phyloP scores from a whole-genome alignment of 2,113 vertebrate species.

The Lasiurus borealis region DNA sequence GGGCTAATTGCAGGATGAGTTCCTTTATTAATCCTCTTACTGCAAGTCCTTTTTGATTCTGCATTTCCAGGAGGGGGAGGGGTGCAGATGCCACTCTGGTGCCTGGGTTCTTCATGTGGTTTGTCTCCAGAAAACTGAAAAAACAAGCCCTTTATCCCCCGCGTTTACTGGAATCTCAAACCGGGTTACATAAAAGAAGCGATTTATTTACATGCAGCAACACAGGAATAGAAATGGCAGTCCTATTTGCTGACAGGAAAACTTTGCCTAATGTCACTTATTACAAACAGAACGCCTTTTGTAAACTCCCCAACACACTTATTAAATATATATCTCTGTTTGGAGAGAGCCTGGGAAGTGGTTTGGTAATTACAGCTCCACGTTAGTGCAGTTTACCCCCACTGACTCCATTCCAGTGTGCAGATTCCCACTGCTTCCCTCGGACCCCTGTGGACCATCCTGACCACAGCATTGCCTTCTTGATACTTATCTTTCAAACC shows the following conservation, averaged over 20 bases:
- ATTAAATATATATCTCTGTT: slow-evolving; percentile 62
- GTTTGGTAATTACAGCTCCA: slow-evolving; percentile 62
- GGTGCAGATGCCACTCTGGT: slow-evolving; percentile 64
- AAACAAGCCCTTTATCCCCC: slow-evolving; percentile 72
- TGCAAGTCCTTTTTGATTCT: slow-evolving; percentile 68
- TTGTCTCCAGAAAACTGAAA: slow-evolving; percentile 74
- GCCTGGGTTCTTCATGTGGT: slow-evolving; percentile 78
- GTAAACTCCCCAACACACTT: slow-evolving; percentile 52
- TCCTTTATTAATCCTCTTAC: slow-evolving; percentile 64
- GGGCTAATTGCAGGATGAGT: not conserved
- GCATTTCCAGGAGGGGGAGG: not conserved
- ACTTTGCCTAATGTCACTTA: slow-evolving; percentile 60
- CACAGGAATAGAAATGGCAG: slow-evolving; percentile 54
- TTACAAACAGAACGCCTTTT: slow-evolving; percentile 54
- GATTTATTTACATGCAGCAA: slow-evolving; percentile 42
- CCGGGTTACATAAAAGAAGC: slow-evolving; percentile 70
- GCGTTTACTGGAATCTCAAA: slow-evolving; percentile 74
- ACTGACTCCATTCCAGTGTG: slow-evolving; percentile 15
- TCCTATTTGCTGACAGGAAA: slow-evolving; percentile 60
- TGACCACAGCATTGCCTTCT: slow-evolving; percentile 46
- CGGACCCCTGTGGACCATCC: slow-evolving; percentile 38
- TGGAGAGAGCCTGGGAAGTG: slow-evolving; percentile 67
- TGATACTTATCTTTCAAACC: slow-evolving; percentile 70
- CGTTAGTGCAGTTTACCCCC: not conserved
- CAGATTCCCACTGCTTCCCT: slow-evolving; percentile 51